Conservation (phyloP, 2,113 vertebrate genomes). For the Centropus bengalensis region DNA sequence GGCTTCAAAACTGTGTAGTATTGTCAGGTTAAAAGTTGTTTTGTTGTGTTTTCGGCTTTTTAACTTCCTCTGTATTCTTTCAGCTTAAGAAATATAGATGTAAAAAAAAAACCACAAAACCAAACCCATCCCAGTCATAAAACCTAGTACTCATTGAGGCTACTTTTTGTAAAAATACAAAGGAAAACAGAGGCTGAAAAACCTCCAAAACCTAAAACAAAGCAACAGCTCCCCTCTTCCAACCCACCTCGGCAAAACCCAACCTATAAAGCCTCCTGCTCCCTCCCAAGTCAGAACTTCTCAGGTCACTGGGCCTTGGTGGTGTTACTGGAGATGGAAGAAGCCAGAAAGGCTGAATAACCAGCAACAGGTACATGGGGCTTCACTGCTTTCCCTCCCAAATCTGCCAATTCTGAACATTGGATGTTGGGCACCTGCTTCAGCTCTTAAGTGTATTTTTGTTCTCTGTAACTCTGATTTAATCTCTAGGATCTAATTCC, state of each 20-base stretch:
- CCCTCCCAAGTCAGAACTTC: too few relatives aligned
- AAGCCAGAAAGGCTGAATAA: not conserved
- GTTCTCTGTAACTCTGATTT: not conserved
- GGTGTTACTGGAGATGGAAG: not conserved
- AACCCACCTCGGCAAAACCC: not conserved
- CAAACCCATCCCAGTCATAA: too few relatives aligned
- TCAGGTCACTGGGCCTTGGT: not conserved
- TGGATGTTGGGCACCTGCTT: not conserved
- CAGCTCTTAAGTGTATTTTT: not conserved
- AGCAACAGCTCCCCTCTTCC: not conserved
- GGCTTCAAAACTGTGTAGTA: not conserved
- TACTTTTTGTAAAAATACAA: not conserved
- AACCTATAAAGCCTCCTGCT: not conserved
- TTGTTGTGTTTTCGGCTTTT: slow-evolving; percentile 18
- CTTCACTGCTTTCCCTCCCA: not conserved
- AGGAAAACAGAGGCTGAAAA: not conserved
- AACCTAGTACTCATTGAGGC: not conserved
- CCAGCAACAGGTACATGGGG: not conserved
- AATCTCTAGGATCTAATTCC: not conserved
- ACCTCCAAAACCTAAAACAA: not conserved
- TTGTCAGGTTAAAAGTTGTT: slow-evolving; percentile 36
- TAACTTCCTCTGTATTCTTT: not conserved
- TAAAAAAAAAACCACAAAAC: too few relatives aligned
- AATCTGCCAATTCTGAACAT: not conserved
- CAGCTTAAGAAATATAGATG: not conserved